phyloP scores from a whole-genome alignment of 2,113 vertebrate species.

The Coregonus clupeaformis region DNA sequence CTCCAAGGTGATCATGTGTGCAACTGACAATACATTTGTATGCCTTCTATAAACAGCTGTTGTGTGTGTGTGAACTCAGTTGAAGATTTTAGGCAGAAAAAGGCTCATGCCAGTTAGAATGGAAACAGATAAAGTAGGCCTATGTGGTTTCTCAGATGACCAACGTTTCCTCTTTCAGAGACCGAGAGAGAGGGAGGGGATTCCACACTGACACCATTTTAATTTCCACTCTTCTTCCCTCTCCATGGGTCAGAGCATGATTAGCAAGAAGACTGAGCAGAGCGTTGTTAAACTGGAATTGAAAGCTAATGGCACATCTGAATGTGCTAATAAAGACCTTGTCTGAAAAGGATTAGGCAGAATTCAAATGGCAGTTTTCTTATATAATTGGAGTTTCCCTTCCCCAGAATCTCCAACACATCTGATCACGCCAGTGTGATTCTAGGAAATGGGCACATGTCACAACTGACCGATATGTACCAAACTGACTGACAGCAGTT shows the following conservation, averaged over 20 bases:
- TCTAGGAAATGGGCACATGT: background rate
- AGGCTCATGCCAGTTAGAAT: background rate
- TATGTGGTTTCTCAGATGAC: background rate
- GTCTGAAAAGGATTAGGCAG: background rate
- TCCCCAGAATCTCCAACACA: background rate
- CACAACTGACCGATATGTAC: background rate
- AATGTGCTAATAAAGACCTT: background rate
- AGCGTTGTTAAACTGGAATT: background rate
- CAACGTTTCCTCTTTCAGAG: background rate
- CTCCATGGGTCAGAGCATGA: background rate
- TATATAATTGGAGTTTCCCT: background rate
- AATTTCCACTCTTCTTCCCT: too few species aligned
- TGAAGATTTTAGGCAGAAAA: background rate
- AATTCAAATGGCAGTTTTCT: background rate
- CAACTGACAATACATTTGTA: conserved; percentile 1
- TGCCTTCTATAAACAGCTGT: background rate
- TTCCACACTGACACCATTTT: background rate
- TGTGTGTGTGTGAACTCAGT: background rate
- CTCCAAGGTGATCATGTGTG: conserved; percentile 17
- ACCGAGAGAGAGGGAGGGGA: background rate
- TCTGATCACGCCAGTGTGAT: background rate
- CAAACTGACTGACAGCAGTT: too few species aligned
- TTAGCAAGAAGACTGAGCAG: background rate
- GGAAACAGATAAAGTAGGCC: background rate
- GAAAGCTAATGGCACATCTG: background rate